These are phyloP conservation scores for Zosterops lateralis DNA, from an alignment of 2,113 vertebrate species.

Conservation along the genomic window DNA sequence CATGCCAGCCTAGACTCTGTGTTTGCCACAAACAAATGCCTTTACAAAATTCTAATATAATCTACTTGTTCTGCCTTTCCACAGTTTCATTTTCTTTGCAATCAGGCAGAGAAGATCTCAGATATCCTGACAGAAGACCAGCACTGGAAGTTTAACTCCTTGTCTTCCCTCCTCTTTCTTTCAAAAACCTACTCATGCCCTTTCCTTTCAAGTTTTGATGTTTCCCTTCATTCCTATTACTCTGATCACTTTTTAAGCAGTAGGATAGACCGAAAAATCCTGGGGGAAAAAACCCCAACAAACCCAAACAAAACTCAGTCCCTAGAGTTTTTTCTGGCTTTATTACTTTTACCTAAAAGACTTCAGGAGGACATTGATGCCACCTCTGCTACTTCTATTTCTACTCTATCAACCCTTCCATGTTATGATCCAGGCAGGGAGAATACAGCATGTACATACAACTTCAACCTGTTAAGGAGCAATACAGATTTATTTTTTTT, in stretches of 20 bases:
- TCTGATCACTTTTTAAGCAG: neutral
- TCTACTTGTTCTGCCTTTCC: neutral
- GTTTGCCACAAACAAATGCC: neutral
- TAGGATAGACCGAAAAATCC: neutral
- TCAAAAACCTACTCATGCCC: neutral
- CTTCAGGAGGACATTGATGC: neutral
- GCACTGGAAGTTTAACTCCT: neutral
- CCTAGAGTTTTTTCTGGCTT: neutral
- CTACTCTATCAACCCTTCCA: neutral
- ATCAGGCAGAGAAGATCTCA: neutral
- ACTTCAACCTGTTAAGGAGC: neutral
- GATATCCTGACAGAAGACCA: neutral
- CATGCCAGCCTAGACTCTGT: neutral
- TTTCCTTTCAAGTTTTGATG: neutral
- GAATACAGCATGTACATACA: neutral
- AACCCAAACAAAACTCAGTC: neutral
- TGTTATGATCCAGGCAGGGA: neutral
- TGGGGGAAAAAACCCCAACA: accelerated
- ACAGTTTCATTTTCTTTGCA: neutral
- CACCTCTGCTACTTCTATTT: neutral
- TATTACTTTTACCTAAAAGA: neutral
- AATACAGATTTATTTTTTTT: neutral
- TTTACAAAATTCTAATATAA: neutral
- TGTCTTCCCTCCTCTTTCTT: neutral
- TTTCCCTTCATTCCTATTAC: neutral